phyloP scores from a whole-genome alignment of 2,888 invertebrate genomes.

The Drosophila picticornis region DNA sequence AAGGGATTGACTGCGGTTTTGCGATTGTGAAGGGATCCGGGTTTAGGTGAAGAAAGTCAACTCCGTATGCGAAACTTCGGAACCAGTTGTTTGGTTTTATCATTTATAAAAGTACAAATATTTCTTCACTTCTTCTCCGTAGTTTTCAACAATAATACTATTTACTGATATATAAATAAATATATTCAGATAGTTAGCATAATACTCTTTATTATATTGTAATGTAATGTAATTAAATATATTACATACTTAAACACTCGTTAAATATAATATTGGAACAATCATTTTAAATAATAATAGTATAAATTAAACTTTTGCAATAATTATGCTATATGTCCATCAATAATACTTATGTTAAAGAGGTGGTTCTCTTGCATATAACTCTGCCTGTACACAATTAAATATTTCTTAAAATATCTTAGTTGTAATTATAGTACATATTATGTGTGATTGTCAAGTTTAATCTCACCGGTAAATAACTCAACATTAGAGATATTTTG shows the following conservation, averaged over 20 bases:
- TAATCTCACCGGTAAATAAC: background rate
- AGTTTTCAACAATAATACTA: background rate
- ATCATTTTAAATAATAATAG: background rate
- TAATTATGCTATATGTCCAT: background rate
- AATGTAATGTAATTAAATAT: background rate
- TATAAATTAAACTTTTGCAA: background rate
- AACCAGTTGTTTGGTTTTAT: background rate
- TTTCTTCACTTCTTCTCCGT: background rate
- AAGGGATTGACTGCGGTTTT: conserved; percentile 20
- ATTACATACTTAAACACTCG: background rate
- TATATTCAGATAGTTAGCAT: background rate
- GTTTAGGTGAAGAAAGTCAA: background rate
- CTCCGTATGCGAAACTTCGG: background rate
- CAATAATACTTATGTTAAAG: background rate
- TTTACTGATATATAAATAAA: background rate
- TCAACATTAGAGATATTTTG: background rate
- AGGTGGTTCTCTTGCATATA: background rate
- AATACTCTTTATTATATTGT: no score
- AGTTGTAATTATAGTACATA: background rate
- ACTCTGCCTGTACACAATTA: background rate
- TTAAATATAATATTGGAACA: background rate
- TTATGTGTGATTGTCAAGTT: background rate
- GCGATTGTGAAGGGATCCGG: background rate
- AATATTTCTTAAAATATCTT: no score
- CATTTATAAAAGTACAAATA: background rate